These are phyloP conservation scores for Lepus americanus DNA, from an alignment of 2,113 vertebrate genomes.

Conservation along the genomic window DNA sequence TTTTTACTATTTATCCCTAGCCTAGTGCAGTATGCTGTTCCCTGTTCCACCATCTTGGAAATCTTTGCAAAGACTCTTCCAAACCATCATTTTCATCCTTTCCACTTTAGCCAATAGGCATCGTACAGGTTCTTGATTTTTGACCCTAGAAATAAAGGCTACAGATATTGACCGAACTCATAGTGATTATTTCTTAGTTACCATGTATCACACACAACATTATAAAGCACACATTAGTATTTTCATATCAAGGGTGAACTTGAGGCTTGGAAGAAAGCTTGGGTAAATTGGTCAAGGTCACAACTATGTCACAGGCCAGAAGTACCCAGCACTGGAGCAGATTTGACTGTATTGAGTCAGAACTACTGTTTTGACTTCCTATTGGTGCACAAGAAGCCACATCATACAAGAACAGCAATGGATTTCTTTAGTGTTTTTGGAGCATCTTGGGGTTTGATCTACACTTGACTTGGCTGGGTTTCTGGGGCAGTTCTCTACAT, in stretches of 20 bases:
- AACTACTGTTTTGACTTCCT: not conserved
- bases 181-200: not conserved
- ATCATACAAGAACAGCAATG: not conserved
- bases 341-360: not conserved
- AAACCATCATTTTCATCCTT: not conserved
- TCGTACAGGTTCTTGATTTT: not conserved
- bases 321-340: not conserved
- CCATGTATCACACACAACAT: not conserved
- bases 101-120: not conserved
- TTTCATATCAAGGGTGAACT: slow-evolving; percentile 16
- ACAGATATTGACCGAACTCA: not conserved
- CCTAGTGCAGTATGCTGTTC: no score
- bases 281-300: not conserved
- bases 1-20: no score
- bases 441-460: not conserved
- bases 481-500: not conserved
- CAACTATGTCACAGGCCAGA: not conserved
- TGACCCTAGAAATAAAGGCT: not conserved
- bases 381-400: not conserved
- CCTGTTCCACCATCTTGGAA: no score
- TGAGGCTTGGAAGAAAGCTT: not conserved
- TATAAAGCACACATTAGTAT: not conserved
- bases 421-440: not conserved
- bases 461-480: not conserved
- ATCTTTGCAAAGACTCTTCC: no score